Percentiles rank a stretch among this genome's conserved stretches.
phyloP scores from a whole-genome alignment of 2,113 vertebrate genomes.

The Sylvietta virens region DNA sequence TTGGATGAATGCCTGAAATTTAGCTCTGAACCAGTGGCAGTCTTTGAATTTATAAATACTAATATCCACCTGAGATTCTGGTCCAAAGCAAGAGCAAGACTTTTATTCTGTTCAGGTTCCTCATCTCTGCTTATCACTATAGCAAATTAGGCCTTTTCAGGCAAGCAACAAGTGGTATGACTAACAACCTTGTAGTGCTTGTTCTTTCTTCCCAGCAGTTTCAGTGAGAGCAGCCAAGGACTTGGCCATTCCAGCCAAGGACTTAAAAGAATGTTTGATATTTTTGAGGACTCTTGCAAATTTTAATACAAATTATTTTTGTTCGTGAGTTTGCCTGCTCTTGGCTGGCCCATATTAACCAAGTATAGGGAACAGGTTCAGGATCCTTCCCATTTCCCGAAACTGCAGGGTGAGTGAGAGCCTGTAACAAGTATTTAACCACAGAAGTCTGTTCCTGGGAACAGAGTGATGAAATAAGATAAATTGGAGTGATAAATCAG shows the following conservation, averaged over 20 bases:
- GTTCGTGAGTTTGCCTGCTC: background rate
- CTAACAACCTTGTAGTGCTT: background rate
- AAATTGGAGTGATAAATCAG: background rate
- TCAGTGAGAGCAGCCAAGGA: background rate
- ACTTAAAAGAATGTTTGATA: background rate
- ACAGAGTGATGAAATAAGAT: background rate
- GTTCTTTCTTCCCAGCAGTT: background rate
- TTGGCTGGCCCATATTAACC: background rate
- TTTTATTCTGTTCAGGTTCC: constrained; percentile 37
- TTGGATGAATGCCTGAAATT: constrained; percentile 34
- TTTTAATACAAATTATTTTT: background rate
- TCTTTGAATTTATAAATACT: constrained; percentile 52
- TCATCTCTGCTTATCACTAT: background rate
- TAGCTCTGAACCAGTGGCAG: background rate
- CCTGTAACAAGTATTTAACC: background rate
- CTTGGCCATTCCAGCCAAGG: background rate
- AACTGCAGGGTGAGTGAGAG: accelerated
- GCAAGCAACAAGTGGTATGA: background rate
- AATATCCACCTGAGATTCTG: constrained; percentile 33
- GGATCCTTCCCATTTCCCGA: background rate
- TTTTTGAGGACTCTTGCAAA: background rate
- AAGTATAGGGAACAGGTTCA: background rate
- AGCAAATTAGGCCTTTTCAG: background rate
- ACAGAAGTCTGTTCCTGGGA: background rate
- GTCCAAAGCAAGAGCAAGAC: background rate